These are phyloP conservation scores for Haliaeetus leucogaster DNA, from an alignment of 2,113 vertebrate genomes.

Conservation along the genomic window DNA sequence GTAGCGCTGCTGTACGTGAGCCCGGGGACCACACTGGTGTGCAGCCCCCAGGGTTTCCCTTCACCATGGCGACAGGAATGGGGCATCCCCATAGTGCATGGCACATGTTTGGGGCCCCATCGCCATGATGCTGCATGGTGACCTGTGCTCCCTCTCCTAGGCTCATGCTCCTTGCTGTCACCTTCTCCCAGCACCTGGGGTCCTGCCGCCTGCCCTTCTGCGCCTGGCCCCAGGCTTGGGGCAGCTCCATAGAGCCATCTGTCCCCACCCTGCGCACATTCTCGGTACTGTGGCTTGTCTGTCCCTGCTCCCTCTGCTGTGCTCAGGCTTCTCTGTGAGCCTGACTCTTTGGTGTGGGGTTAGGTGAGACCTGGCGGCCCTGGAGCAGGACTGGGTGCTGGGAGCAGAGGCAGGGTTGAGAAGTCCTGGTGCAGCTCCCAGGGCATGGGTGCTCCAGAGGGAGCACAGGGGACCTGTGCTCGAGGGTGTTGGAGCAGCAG, in stretches of 20 bases:
- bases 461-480: rapidly evolving
- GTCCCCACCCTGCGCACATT: constrained; percentile 68
- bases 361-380: background rate
- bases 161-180: constrained; percentile 72
- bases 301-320: background rate
- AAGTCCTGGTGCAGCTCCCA: background rate
- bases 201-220: constrained; percentile 63
- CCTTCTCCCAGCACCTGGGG: constrained; percentile 80
- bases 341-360: background rate
- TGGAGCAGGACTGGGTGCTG: background rate
- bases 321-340: background rate
- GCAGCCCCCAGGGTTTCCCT: background rate
- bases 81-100: rapidly evolving
- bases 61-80: background rate
- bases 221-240: background rate
- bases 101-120: background rate
- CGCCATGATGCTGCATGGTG: background rate
- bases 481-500: background rate
- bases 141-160: constrained; percentile 51
- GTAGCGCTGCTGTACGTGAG: constrained; percentile 79
- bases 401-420: background rate
- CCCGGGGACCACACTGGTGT: background rate
- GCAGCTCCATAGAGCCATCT: background rate
- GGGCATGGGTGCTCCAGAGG: background rate
- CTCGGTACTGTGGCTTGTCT: constrained; percentile 68